Evolutionary conservation across 2,797 vertebrate species (phyloP).

Genomic region (Taeniopygia guttata): DNA sequence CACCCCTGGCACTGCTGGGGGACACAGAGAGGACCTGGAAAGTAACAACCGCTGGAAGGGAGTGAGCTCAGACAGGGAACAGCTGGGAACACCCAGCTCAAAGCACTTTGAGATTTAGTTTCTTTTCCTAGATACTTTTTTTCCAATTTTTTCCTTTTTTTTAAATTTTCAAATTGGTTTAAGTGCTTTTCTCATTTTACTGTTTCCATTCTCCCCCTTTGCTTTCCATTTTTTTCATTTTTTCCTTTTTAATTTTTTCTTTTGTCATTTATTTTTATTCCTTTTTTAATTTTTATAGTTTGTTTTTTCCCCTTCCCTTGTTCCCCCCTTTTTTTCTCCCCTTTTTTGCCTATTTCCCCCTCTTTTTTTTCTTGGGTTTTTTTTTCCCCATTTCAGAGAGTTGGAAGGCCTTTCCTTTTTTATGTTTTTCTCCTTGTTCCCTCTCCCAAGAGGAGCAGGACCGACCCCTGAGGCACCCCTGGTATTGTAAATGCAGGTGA

Average conservation of each 20-base stretch:
- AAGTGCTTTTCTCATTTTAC: background rate
- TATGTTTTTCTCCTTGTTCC: background rate
- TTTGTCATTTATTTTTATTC: accelerated
- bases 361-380: accelerated
- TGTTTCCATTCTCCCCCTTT: accelerated
- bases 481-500: no score
- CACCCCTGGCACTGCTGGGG: no score
- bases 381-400: accelerated
- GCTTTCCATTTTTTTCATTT: accelerated
- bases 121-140: background rate
- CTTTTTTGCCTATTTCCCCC: no score
- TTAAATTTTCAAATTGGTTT: background rate
- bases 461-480: accelerated
- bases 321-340: accelerated
- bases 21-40: accelerated
- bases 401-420: background rate
- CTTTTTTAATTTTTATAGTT: background rate
- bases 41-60: background rate
- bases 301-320: accelerated
- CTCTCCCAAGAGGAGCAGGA: background rate
- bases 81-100: background rate
- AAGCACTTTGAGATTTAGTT: background rate
- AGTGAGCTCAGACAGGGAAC: background rate
- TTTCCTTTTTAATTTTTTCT: accelerated
- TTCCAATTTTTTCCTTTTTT: background rate